phyloP scores from a whole-genome alignment of 2,888 invertebrate genomes.

The Gastracanthus pulcherrimus region DNA sequence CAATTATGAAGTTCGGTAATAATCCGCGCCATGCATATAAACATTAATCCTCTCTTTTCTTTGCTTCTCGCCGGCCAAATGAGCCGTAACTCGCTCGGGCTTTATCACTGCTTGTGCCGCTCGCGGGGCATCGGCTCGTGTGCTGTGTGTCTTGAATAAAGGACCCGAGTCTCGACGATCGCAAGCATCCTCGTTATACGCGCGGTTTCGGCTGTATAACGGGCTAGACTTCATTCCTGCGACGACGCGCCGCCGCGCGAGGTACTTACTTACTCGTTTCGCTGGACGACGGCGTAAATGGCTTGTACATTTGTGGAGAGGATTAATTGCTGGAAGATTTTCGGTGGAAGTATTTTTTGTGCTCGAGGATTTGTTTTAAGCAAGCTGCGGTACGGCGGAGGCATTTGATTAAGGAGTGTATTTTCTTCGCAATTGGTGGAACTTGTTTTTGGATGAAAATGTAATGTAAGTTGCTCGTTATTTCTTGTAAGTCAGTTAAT shows the following conservation, averaged over 20 bases:
- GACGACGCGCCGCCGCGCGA: slow-evolving; percentile 4
- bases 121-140: not conserved
- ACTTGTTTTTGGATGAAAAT: not conserved
- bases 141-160: not conserved
- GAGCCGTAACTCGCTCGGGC: slow-evolving; percentile 32
- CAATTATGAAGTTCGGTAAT: slow-evolving; percentile 43
- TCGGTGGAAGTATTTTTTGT: not conserved
- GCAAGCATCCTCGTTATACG: slow-evolving; percentile 16
- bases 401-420: not conserved
- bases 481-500: too few relatives aligned
- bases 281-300: not conserved
- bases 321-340: not conserved
- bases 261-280: not conserved
- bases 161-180: not conserved
- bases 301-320: slow-evolving; percentile 15
- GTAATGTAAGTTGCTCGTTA: not conserved
- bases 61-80: too few relatives aligned
- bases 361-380: not conserved
- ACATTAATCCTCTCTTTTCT: slow-evolving; percentile 31
- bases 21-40: slow-evolving; percentile 37
- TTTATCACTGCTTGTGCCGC: not conserved
- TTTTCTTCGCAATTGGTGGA: not conserved
- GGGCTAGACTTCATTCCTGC: slow-evolving; percentile 39
- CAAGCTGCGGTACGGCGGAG: not conserved
- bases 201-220: not conserved